Evolutionary conservation across 2,888 invertebrate species (phyloP), one percentile per base, ranked within the genome.

Genomic region (Drosophila fulvimacula): DNA sequence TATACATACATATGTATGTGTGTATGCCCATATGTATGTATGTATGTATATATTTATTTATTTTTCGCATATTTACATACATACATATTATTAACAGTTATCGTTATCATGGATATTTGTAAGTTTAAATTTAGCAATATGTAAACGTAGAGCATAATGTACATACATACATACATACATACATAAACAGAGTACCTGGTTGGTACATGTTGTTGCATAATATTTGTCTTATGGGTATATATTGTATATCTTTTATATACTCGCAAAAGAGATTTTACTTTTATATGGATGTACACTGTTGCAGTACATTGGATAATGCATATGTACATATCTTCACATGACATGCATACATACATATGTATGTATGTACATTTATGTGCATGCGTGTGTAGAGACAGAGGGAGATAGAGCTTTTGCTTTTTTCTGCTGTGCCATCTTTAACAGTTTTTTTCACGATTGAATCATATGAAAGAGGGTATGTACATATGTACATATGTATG

Each of bases 11-110:
- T 27, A 24, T 24, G n/a, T 5, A 17, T 11, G 11, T 21, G 15
- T 3, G 56, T 41, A 36, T 48, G 48, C 30, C 48, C 30, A 38
- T 53, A 17, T 64, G 62, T 9, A 19, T 56, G 10, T 34, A 21
- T 9, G 1, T n/a, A 11, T n/a, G n/a, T n/a, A n/a, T n/a, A n/a
- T n/a, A n/a, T n/a, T n/a, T n/a, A n/a, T n/a, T n/a, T n/a, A n/a
- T n/a, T n/a, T n/a, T 11, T 15, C 19, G 21, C n/a, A 17, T 15
- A n/a, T 15, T 13, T 52, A 1, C 0, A 27, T 52, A 30, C 5
- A 1, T 46, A 66, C 30, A 17, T 10, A 30, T 13, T 11, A 13
- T 34, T 46, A n/a, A 27, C 4, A 34, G 21, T 9, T 17, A 30
- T 17, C 30, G 30, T 11, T 44, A n/a, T 44, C 17, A 32, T 32